Conservation (phyloP, 1,140 invertebrate species). For the Scaptomyza pallida region DNA sequence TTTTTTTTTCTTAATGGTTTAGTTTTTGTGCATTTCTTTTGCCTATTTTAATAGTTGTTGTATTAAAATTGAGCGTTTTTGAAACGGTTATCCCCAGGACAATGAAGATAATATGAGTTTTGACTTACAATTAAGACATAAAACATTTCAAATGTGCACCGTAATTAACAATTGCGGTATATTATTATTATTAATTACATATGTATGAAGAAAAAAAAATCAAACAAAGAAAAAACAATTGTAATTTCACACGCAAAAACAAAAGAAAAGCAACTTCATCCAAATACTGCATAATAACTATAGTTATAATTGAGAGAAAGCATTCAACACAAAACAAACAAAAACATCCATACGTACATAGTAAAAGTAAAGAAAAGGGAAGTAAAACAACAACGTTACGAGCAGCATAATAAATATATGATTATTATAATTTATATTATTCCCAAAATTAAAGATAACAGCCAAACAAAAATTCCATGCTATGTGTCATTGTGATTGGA, state of each 20-base stretch:
- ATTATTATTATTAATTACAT: slow-evolving; percentile 41
- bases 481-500: slow-evolving; percentile 38
- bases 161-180: slow-evolving; percentile 52
- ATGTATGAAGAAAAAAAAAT: slow-evolving; percentile 28
- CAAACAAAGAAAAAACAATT: slow-evolving; percentile 30
- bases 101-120: slow-evolving; percentile 74
- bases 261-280: slow-evolving; percentile 71
- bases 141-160: slow-evolving; percentile 58
- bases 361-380: slow-evolving; percentile 64
- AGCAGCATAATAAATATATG: slow-evolving; percentile 77
- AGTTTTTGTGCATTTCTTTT: slow-evolving; percentile 24
- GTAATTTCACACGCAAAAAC: slow-evolving; percentile 65
- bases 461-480: slow-evolving; percentile 60
- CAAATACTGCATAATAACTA: slow-evolving; percentile 69
- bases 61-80: slow-evolving; percentile 71
- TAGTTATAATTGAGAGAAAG: slow-evolving; percentile 64
- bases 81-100: slow-evolving; percentile 55
- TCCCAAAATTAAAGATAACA: slow-evolving; percentile 82
- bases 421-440: slow-evolving; percentile 83
- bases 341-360: slow-evolving; percentile 67
- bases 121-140: slow-evolving; percentile 71
- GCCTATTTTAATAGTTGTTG: slow-evolving; percentile 67
- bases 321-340: slow-evolving; percentile 57
- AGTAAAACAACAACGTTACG: slow-evolving; percentile 78
- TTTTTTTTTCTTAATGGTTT: slow-evolving; percentile 16